Percentiles rank a stretch among this genome's conserved stretches.
These are phyloP conservation scores for Drosophila nannoptera DNA, from an alignment of 1,140 invertebrate species.

Conservation along the genomic window DNA sequence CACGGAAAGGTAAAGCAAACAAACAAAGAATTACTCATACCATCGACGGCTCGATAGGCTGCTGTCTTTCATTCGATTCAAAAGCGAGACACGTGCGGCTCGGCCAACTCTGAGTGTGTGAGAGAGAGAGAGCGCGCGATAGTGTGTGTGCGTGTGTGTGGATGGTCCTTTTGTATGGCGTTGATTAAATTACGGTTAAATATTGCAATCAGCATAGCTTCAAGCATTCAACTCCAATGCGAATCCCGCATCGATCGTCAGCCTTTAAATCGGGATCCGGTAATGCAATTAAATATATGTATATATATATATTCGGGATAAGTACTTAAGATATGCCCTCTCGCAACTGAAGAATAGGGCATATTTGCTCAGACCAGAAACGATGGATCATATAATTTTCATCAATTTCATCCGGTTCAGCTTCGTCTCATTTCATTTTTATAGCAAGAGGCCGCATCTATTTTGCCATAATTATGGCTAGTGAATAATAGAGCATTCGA, in stretches of 20 bases:
- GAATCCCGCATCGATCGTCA: not conserved
- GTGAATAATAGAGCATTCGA: not conserved
- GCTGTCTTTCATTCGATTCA: slow-evolving; percentile 28
- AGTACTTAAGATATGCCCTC: too few species aligned
- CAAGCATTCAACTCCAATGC: slow-evolving; percentile 35
- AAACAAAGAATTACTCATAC: slow-evolving; percentile 33
- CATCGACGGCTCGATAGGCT: slow-evolving; percentile 27
- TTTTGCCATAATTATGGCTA: too few species aligned
- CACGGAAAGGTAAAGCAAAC: not conserved
- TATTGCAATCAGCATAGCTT: slow-evolving; percentile 40
- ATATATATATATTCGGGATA: too few species aligned
- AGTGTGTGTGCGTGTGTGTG: not conserved
- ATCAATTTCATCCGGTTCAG: too few species aligned
- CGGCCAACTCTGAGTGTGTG: not conserved
- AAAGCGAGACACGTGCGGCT: not conserved
- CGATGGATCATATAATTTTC: too few species aligned
- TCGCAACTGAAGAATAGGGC: too few species aligned
- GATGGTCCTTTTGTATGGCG: slow-evolving; percentile 2
- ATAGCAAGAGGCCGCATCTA: too few species aligned
- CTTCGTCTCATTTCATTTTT: too few species aligned
- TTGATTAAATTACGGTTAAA: slow-evolving; percentile 53
- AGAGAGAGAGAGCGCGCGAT: not conserved
- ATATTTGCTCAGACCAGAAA: too few species aligned
- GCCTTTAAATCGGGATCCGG: too few species aligned
- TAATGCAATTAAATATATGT: too few species aligned